Percentiles rank a stretch among this genome's conserved stretches.
phyloP scores from a whole-genome alignment of 2,113 vertebrate genomes.

The Tupaia tana region DNA sequence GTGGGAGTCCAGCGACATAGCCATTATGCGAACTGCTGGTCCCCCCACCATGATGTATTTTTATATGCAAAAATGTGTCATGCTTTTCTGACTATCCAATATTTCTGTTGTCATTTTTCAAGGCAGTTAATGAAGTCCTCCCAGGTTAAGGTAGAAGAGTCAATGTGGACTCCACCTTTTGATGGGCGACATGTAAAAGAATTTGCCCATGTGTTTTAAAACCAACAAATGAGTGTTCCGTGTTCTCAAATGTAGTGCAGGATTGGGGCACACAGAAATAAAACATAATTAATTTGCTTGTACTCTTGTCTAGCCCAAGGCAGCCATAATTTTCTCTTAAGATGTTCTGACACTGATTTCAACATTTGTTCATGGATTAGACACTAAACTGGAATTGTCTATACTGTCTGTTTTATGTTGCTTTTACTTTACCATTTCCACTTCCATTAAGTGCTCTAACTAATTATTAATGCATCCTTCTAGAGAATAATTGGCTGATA shows the following conservation, averaged over 20 bases:
- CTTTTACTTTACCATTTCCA: accelerated
- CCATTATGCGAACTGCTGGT: too few species aligned
- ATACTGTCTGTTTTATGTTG: too few species aligned
- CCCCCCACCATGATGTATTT: too few species aligned
- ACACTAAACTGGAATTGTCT: accelerated
- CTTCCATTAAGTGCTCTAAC: background rate
- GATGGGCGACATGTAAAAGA: background rate
- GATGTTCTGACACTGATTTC: background rate
- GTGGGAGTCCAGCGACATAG: too few species aligned
- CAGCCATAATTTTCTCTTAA: background rate
- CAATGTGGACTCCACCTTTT: accelerated
- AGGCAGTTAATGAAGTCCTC: background rate
- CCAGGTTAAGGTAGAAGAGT: background rate
- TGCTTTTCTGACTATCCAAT: too few species aligned
- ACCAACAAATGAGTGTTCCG: too few species aligned
- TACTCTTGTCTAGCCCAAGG: too few species aligned
- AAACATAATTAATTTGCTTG: background rate
- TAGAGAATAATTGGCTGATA: background rate
- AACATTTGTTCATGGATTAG: background rate
- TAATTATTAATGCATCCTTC: background rate
- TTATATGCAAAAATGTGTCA: too few species aligned
- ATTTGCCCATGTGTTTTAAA: background rate
- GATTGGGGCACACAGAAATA: accelerated
- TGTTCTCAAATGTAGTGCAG: background rate
- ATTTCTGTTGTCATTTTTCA: background rate